Percentiles rank a stretch among this genome's conserved stretches.
phyloP scores from a whole-genome alignment of 2,888 invertebrate species.

The Merodon equestris region DNA sequence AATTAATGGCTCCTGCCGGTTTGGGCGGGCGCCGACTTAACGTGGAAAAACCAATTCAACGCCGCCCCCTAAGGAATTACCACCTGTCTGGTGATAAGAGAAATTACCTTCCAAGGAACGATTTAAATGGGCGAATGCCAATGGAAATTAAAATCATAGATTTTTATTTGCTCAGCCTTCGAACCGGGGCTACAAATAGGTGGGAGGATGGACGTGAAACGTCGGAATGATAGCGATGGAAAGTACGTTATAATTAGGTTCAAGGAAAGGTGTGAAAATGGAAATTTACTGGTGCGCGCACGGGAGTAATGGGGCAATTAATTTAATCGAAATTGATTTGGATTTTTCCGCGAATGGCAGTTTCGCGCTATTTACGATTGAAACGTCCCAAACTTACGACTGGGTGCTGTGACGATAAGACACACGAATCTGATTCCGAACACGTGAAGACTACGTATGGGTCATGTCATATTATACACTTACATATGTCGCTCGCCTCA shows the following conservation, averaged over 20 bases:
- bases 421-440: too few species aligned
- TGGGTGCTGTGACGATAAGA: too few species aligned
- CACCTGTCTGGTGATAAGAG: conserved; percentile 64
- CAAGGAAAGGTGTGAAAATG: conserved; percentile 37
- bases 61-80: conserved; percentile 56
- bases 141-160: conserved; percentile 67
- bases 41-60: conserved; percentile 56
- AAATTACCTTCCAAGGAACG: conserved; percentile 59
- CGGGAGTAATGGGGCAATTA: neutral
- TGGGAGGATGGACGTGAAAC: neutral
- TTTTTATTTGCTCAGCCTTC: conserved; percentile 59
- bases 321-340: conserved; percentile 6
- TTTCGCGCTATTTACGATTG: too few species aligned
- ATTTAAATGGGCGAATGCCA: conserved; percentile 67
- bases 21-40: conserved; percentile 18
- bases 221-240: neutral
- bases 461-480: too few species aligned
- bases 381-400: too few species aligned
- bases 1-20: conserved; percentile 30
- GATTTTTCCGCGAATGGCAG: conserved; percentile 1
- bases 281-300: conserved; percentile 31
- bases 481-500: too few species aligned
- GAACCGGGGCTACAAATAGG: conserved; percentile 1
- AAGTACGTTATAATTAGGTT: conserved; percentile 40
- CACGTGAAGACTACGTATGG: too few species aligned